A percentile compares a stretch with the other conserved stretches of the same genome.
phyloP scores from a whole-genome alignment of 1,140 invertebrate species.

The Ganaspis sp. region DNA sequence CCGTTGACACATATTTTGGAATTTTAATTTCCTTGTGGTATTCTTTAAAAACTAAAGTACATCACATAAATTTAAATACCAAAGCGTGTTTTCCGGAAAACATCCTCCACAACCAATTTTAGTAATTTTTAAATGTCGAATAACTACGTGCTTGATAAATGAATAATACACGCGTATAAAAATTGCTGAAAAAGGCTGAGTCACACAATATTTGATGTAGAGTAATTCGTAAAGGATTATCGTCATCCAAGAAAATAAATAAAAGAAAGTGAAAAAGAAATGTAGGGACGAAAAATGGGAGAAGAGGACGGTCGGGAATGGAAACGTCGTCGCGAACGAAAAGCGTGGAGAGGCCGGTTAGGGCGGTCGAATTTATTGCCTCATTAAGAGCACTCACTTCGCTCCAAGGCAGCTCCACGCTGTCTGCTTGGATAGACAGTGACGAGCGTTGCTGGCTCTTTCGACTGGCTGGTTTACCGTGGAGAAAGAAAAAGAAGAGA shows the following conservation, averaged over 20 bases:
- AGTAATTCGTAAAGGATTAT: not conserved
- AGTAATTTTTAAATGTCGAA: too few species aligned
- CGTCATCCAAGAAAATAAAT: not conserved
- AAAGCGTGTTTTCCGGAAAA: too few species aligned
- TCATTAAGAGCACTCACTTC: conserved; percentile 77
- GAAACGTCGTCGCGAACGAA: conserved; percentile 70
- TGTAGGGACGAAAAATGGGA: conserved; percentile 32
- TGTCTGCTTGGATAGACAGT: conserved; percentile 77
- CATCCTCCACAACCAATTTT: too few species aligned
- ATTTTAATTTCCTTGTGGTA: too few species aligned
- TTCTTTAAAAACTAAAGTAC: too few species aligned
- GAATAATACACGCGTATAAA: too few species aligned
- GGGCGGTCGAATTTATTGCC: conserved; percentile 76
- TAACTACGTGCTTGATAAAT: too few species aligned
- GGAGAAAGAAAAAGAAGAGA: conserved; percentile 44
- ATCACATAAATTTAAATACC: too few species aligned
- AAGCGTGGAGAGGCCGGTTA: conserved; percentile 75
- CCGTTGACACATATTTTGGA: too few species aligned
- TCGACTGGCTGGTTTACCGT: conserved; percentile 43
- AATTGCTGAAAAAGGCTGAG: conserved; percentile 12
- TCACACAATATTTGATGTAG: not conserved
- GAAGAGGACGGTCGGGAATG: conserved; percentile 47
- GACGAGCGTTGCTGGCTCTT: conserved; percentile 65
- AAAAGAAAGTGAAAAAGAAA: conserved; percentile 16
- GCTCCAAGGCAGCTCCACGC: conserved; percentile 75